Evolutionary conservation across 2,113 vertebrate species (phyloP), one percentile per base, ranked within the genome.

Genomic region (Pogona vitticeps): DNA sequence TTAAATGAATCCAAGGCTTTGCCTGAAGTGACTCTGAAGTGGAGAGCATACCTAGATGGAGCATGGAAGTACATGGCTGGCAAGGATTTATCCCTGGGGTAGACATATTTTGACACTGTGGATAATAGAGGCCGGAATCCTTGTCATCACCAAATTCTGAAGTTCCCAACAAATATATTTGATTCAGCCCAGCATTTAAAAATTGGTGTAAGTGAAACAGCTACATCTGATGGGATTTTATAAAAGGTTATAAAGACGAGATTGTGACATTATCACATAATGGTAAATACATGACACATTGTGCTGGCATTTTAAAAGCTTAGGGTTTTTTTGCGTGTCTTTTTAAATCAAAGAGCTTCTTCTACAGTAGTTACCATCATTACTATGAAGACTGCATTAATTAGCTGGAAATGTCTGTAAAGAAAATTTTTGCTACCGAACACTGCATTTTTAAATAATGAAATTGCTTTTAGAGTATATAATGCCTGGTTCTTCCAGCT

Each of bases 331-430:
- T 40, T 83, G 52, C 26, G 65, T 52, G 26, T 89, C 90, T 92
- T 56, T 68, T 77, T 88, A 91, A 76, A 77, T 65, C 77, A 68
- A 9, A 88, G 82, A 85, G 90, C 23, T 93, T 91, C 80, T 86
- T 88, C 82, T 88, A 40, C 33, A 89, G 77, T 21, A 92, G 91
- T 59, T 88, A 82, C 80, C 82, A 28, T 80, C 67, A 87, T 91
- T 89, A 89, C 91, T 91, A 87, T 33, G 93, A 92, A 91, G 63
- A 80, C 75, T 72, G 63, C 65, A 88, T 91, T 93, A 90, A 91
- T 93, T 93, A 90, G 87, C 93, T 94, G 76, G 71, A 93, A 94
- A 93, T 91, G 46, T 52, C 88, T 94, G 31, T 67, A 89, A 95
- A 42, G 58, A 88, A 93, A 91, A 15, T 3, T 91, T 94, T 91